Base-by-base conservation (phyloP, 2,113 vertebrate genomes). In the Acrocephalus arundinaceus region DNA sequence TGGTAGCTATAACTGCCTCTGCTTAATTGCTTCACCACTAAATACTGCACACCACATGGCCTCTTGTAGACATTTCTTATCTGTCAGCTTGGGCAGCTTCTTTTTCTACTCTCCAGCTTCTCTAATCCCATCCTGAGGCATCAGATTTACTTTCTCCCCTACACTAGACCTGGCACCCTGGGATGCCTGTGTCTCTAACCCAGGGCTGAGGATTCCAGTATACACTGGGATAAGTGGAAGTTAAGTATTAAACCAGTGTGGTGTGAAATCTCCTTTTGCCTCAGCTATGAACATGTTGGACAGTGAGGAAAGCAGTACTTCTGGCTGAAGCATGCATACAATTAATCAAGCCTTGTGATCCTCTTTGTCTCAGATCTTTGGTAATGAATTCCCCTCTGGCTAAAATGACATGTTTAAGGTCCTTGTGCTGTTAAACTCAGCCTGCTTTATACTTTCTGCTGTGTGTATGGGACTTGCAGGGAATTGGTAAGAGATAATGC, bases 61-160 rank as follows among this genome's bases (percentile, higher is more conserved):
- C 43, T 87, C 65, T 49, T 86, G 70, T 37, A 75, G 70, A 49
- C 22, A 43, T 65, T 92, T 75, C 84, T 93, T 91, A 72, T n/a
- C 28, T 0, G 0, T 72, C 62, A 70, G 25, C 46, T 78, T 89
- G 70, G 37, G 52, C 45, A 89, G 27, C 45, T 83, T 19, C 62
- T 71, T 81, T 16, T 89, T 66, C 55, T 86, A 4, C 27, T 65
- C 28, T 84, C 28, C 45, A 84, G n/a, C 20, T 94, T 73, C 77
- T 95, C 37, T 91, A 92, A 92, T 89, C 62, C 52, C 51, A 54
- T 89, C 80, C 86, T 84, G 43, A 89, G 65, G 52, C 67, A 78
- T 80, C 48, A 80, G 51, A 30, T 81, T 93, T 92, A 59, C 25
- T 89, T 65, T 77, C 27, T 71, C 45, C 25, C 16, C 22, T 84